These are phyloP conservation scores for Burhinus bistriatus DNA, from an alignment of 2,113 vertebrate species.

Conservation along the genomic window DNA sequence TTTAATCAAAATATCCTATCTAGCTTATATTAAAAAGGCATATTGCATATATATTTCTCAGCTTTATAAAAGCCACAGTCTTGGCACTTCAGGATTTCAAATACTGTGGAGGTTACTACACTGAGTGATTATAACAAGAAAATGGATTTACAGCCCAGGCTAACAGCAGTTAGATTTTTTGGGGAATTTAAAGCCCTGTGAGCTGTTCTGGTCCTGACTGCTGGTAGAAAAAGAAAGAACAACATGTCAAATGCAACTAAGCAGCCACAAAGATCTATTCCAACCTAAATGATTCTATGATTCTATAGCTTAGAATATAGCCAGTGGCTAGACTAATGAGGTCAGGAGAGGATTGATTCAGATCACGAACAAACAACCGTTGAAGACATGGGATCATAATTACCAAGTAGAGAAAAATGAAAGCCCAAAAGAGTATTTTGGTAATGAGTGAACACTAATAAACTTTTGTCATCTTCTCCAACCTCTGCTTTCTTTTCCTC, in stretches of 20 bases:
- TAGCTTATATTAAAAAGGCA: background rate
- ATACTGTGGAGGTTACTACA: background rate
- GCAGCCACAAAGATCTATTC: background rate
- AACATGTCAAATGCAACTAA: background rate
- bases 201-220: background rate
- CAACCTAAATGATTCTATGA: background rate
- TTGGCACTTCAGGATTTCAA: background rate
- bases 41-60: background rate
- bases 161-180: background rate
- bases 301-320: background rate
- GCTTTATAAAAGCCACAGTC: background rate
- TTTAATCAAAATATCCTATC: background rate
- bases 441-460: background rate
- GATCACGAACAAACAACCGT: background rate
- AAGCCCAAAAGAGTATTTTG: background rate
- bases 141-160: background rate
- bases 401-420: background rate
- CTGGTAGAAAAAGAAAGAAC: background rate
- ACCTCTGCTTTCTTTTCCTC: background rate
- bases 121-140: background rate
- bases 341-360: background rate
- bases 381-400: background rate
- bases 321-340: background rate
- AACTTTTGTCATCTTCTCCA: background rate
- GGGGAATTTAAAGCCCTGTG: background rate